Conservation (phyloP, 2,113 vertebrate species). For the Suricata suricatta region DNA sequence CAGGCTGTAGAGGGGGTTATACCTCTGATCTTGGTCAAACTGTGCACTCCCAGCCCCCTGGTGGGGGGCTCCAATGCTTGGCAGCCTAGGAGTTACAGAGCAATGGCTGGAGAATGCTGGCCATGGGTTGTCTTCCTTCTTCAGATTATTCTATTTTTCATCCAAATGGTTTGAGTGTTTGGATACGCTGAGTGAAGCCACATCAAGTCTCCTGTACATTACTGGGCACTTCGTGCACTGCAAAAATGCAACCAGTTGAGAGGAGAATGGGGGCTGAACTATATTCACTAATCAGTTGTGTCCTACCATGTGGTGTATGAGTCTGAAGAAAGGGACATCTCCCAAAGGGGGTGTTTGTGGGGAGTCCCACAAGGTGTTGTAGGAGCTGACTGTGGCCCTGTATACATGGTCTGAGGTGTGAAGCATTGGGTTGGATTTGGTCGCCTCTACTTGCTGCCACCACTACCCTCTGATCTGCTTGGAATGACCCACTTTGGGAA, state of each 20-base stretch:
- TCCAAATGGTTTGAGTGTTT: not conserved
- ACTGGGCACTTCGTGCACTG: not conserved
- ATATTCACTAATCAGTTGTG: not conserved
- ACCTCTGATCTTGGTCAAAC: not conserved
- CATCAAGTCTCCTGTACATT: not conserved
- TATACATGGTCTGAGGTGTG: not conserved
- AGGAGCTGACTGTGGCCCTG: not conserved
- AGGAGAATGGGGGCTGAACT: not conserved
- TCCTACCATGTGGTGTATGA: not conserved
- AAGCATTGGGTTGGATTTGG: not conserved
- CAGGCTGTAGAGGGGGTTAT: not conserved
- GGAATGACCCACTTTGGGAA: not conserved
- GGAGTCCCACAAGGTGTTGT: not conserved
- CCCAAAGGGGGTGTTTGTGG: not conserved
- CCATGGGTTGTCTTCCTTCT: not conserved
- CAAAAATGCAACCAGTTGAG: not conserved
- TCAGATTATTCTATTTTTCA: not conserved
- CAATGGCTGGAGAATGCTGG: not conserved
- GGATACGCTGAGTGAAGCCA: not conserved
- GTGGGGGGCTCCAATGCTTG: not conserved
- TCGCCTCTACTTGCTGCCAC: not conserved
- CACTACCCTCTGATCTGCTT: not conserved
- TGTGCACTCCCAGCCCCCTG: accelerated
- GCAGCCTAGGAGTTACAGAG: not conserved
- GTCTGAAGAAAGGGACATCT: not conserved